Base-by-base conservation (phyloP, 92 coral and sea anemone genomes). In the Porites lobata region DNA sequence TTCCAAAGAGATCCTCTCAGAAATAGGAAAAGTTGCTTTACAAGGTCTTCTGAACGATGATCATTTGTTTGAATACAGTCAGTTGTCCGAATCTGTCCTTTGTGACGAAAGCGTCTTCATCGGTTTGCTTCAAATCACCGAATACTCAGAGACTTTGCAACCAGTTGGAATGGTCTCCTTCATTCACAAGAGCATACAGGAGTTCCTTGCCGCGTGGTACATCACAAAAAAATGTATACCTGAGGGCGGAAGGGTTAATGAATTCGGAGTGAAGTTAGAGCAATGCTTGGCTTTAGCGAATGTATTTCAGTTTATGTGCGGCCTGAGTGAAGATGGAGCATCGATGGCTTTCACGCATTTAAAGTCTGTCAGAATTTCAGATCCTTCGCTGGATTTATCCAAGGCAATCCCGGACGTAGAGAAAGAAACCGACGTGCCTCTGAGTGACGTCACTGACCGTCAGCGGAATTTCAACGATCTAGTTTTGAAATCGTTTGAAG, bases 131-230 rank as follows among this genome's bases (percentile, higher is more conserved):
- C 51, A 73, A 38, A 50, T 75, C 18, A 22, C 61, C 8, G 74
- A 68, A 51, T 50, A 24, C 77, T 1, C 54, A 47, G 77, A 72
- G 6, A 77, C 43, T 15, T 9, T 54, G 2, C 65, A 20, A 6
- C 80, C 87, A 9, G 74, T 20, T 58, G 72, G 32, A 52, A 83
- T 56, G 87, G 80, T 83, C 7, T 72, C 87, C 53, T 83, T 83
- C 50, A 26, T 83, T 56, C 87, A 83, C 80, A 83, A 83, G 71
- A 71, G 77, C 56, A 56, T 83, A 24, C 80, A 83, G 65, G 87
- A 83, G 56, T 72, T 72, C 63, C 1, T 83, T 52, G 80, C 87
- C 7, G 87, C 87, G 0, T 83, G 77, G 70, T 83, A 83, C 80
- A 47, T 83, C 29, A 19, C 59, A 12, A 7, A 72, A 15, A 9